These are phyloP conservation scores for Himalopsyche tibetana DNA, from an alignment of 2,888 invertebrate genomes.

Conservation along the genomic window DNA sequence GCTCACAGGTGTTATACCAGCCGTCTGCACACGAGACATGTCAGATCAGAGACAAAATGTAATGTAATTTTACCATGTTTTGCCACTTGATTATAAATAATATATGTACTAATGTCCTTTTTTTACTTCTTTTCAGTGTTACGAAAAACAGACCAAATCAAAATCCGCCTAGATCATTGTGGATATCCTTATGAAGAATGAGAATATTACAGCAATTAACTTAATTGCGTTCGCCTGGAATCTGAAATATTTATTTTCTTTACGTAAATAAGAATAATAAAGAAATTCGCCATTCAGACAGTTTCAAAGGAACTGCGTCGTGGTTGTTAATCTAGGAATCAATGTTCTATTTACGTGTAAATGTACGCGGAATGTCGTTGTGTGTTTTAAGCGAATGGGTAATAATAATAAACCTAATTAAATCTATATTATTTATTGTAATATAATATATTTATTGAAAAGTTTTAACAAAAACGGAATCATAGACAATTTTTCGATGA, in stretches of 20 bases:
- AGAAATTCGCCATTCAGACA: background rate
- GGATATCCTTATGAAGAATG: too few species aligned
- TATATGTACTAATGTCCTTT: background rate
- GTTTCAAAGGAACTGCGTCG: background rate
- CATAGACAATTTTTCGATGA: too few species aligned
- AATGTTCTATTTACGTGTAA: background rate
- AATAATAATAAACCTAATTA: too few species aligned
- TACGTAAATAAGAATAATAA: background rate
- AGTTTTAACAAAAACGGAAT: background rate
- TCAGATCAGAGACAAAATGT: too few species aligned
- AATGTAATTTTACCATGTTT: background rate
- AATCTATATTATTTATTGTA: constrained; percentile 2
- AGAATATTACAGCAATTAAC: too few species aligned
- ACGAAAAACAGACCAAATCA: constrained; percentile 50
- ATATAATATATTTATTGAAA: constrained; percentile 4
- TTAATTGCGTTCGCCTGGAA: background rate
- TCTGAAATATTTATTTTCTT: background rate
- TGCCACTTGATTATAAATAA: background rate
- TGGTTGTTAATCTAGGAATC: background rate
- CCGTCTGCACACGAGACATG: too few species aligned
- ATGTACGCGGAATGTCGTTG: background rate
- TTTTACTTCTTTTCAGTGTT: constrained; percentile 50
- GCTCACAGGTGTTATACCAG: too few species aligned
- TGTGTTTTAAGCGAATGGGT: background rate
- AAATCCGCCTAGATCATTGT: constrained; percentile 35